These are phyloP conservation scores for Nasonia vitripennis DNA, from an alignment of 1,140 invertebrate species.

Conservation along the genomic window DNA sequence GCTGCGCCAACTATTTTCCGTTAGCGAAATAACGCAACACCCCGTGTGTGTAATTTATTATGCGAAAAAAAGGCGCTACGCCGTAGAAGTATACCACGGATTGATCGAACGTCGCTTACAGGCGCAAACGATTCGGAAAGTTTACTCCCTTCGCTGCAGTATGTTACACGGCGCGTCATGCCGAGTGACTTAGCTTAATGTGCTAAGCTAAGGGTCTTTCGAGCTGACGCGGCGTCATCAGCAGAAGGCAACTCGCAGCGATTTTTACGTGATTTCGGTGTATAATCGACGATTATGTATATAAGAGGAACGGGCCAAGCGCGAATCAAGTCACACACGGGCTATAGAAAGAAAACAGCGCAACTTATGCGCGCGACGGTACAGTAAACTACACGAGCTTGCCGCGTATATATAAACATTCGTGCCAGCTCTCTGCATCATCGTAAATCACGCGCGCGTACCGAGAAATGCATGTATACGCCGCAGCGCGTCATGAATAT, in stretches of 20 bases:
- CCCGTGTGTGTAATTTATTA: not conserved
- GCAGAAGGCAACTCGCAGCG: not conserved
- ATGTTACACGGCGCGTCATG: not conserved
- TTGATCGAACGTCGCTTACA: constrained; percentile 18
- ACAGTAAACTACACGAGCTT: not conserved
- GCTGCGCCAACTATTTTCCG: not conserved
- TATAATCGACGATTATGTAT: too few species aligned
- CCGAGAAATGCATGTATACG: not conserved
- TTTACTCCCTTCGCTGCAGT: not conserved
- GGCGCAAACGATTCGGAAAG: not conserved
- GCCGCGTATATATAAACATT: not conserved
- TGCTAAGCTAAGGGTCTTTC: not conserved
- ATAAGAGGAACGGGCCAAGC: not conserved
- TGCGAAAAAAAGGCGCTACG: not conserved
- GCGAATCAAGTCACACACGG: not conserved
- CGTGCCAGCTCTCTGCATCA: not conserved
- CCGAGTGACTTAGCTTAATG: constrained; percentile 29
- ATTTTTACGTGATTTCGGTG: too few species aligned
- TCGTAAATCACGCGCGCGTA: constrained; percentile 4
- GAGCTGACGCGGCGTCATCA: not conserved
- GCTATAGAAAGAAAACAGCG: not conserved
- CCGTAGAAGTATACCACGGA: not conserved
- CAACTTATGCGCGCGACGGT: too few species aligned
- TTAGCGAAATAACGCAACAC: not conserved
- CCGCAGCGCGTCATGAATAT: constrained; percentile 20